These are phyloP conservation scores for Thera britannica DNA, from an alignment of 2,888 invertebrate genomes.

Conservation along the genomic window DNA sequence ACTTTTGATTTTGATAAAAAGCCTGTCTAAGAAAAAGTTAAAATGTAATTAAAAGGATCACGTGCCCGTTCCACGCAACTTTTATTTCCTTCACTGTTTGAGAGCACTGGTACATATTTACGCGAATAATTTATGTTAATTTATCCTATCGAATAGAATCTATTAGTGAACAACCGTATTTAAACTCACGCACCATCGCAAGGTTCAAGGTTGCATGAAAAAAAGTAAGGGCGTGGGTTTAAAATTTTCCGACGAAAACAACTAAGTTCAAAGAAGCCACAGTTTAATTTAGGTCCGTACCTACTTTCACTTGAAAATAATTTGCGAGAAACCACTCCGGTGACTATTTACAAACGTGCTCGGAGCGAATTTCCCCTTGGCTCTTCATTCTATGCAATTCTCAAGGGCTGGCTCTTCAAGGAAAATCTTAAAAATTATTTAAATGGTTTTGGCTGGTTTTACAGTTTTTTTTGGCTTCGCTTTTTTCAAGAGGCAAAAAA, in stretches of 20 bases:
- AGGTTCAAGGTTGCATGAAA: too few species aligned
- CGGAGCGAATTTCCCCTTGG: conserved; percentile 30
- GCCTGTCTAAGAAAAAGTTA: too few species aligned
- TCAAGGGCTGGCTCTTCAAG: conserved; percentile 27
- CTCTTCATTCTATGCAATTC: conserved; percentile 31
- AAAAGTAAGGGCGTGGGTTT: neutral
- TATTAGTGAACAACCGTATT: too few species aligned
- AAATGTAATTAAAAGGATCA: too few species aligned
- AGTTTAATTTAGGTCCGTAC: conserved; percentile 17
- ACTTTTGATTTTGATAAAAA: too few species aligned
- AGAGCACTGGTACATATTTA: too few species aligned
- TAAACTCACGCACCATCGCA: too few species aligned
- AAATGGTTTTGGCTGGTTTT: conserved; percentile 2
- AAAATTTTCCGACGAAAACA: neutral
- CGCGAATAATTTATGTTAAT: too few species aligned
- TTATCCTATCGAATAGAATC: too few species aligned
- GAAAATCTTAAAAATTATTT: conserved; percentile 11
- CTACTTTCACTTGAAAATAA: conserved; percentile 34
- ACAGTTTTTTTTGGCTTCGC: neutral
- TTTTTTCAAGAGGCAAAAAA: neutral
- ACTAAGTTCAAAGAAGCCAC: conserved; percentile 11
- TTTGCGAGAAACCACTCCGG: conserved; percentile 35
- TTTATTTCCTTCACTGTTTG: too few species aligned
- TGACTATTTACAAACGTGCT: conserved; percentile 37
- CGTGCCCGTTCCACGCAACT: too few species aligned